phyloP scores from a whole-genome alignment of 2,797 vertebrate genomes.

The Netta rufina region DNA sequence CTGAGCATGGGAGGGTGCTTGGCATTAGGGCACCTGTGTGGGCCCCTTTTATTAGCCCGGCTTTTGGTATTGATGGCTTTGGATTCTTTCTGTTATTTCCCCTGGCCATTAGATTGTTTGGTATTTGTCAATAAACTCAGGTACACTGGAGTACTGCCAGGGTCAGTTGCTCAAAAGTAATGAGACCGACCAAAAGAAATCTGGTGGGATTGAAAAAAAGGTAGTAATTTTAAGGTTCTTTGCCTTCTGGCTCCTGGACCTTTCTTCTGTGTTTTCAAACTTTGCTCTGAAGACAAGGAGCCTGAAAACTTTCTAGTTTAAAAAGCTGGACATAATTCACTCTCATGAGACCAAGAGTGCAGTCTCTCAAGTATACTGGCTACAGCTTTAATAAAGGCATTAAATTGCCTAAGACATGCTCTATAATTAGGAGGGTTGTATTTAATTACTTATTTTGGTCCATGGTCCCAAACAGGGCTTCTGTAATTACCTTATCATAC shows the following conservation, averaged over 20 bases:
- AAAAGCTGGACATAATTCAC: neutral
- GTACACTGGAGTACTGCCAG: neutral
- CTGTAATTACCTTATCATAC: neutral
- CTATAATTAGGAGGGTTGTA: neutral
- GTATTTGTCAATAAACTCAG: constrained; percentile 11
- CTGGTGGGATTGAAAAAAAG: neutral
- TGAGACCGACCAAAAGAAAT: neutral
- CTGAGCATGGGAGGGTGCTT: neutral
- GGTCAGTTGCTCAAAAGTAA: neutral
- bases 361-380: neutral
- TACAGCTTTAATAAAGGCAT: neutral
- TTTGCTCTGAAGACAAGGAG: neutral
- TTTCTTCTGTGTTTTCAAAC: neutral
- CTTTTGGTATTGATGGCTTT: neutral
- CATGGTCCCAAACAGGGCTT: neutral
- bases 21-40: neutral
- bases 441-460: neutral
- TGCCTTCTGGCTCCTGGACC: neutral
- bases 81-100: constrained; percentile 13
- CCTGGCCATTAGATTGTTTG: neutral
- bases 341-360: neutral
- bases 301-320: neutral
- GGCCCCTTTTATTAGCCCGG: neutral
- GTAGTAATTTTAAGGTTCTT: neutral
- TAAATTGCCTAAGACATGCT: neutral